Conservation (phyloP, 2,113 vertebrate genomes). For the Natator depressus region DNA sequence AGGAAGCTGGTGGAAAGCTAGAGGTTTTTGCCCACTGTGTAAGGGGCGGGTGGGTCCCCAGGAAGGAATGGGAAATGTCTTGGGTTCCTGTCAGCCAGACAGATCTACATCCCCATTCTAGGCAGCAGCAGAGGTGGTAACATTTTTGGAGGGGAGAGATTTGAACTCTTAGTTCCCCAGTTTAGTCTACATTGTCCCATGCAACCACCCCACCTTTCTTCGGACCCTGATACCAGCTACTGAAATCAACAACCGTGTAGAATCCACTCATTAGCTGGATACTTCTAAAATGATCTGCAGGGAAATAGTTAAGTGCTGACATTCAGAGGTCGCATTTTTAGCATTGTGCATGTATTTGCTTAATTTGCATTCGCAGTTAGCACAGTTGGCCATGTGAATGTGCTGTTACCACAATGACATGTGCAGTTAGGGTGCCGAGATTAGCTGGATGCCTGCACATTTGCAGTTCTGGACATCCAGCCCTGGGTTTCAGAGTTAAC, state of each 20-base stretch:
- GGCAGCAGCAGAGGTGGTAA: not conserved
- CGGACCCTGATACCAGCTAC: not conserved
- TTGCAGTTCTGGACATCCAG: not conserved
- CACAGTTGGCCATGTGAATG: constrained; percentile 59
- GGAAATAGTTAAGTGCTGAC: constrained; percentile 51
- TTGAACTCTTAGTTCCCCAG: not conserved
- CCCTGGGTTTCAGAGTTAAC: fast-evolving
- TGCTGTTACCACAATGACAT: constrained; percentile 68
- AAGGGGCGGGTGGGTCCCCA: not conserved
- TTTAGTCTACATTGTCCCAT: not conserved
- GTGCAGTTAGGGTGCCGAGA: constrained; percentile 43
- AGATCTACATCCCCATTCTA: not conserved
- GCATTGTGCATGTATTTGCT: constrained; percentile 54
- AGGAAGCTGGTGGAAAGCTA: not conserved
- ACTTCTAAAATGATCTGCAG: constrained; percentile 1
- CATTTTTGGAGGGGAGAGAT: not conserved
- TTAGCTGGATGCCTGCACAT: constrained; percentile 66
- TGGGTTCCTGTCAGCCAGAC: not conserved
- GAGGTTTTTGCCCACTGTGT: not conserved
- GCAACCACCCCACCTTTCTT: not conserved
- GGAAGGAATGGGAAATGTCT: not conserved
- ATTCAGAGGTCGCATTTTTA: constrained; percentile 69
- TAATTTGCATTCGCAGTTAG: constrained; percentile 63
- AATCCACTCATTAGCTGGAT: not conserved
- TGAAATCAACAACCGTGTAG: not conserved